Evolutionary conservation across 1,140 invertebrate species (phyloP).

Genomic region (Diploscapter pachys): DNA sequence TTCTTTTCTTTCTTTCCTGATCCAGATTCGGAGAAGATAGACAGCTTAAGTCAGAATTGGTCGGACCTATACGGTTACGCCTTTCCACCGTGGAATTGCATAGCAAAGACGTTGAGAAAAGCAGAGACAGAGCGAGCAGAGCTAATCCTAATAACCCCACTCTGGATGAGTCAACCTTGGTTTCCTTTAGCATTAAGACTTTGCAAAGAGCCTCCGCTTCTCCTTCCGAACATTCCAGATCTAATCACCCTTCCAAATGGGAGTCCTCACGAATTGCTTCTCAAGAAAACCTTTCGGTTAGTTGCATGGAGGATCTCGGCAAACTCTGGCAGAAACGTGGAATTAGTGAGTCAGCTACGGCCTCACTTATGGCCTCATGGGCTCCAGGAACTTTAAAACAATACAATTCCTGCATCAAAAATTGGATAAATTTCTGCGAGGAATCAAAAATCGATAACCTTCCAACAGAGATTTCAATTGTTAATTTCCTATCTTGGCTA

Average conservation of each 20-base stretch:
- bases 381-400: slow-evolving; percentile 6
- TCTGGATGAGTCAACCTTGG: background rate
- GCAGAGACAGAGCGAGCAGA: background rate
- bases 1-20: background rate
- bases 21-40: background rate
- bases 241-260: background rate
- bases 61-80: background rate
- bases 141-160: slow-evolving; percentile 2
- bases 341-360: background rate
- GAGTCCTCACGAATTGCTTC: background rate
- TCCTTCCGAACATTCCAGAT: background rate
- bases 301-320: slow-evolving; percentile 1
- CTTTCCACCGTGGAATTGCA: slow-evolving; percentile 1
- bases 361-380: background rate
- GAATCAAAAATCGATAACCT: background rate
- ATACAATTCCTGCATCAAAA: slow-evolving; percentile 1
- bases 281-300: background rate
- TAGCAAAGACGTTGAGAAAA: background rate
- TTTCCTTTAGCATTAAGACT: background rate
- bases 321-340: background rate
- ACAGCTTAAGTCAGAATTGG: slow-evolving; percentile 1
- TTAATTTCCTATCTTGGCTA: slow-evolving; percentile 4
- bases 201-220: background rate
- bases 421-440: background rate
- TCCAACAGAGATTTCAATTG: background rate